These are phyloP conservation scores for Zaprionus inermis DNA, from an alignment of 1,140 invertebrate genomes.

Conservation along the genomic window DNA sequence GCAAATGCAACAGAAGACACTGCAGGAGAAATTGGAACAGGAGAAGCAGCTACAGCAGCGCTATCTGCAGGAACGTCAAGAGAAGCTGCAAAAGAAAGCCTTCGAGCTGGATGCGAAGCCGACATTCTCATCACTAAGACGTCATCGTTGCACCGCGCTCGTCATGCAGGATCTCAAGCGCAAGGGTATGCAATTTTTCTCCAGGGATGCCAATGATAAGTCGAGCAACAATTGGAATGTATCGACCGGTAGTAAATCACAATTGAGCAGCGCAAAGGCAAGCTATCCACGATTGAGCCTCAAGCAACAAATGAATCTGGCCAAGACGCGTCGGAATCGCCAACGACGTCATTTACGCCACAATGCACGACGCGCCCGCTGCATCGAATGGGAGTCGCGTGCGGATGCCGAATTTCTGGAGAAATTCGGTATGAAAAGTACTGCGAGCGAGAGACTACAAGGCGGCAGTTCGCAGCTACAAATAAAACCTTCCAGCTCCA, in stretches of 20 bases:
- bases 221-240: not conserved
- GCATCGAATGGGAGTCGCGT: conserved; percentile 46
- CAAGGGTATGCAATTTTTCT: conserved; percentile 37
- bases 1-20: conserved; percentile 26
- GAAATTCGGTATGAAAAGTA: conserved; percentile 18
- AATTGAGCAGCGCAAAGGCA: not conserved
- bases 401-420: conserved; percentile 53
- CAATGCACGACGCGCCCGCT: conserved; percentile 36
- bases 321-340: conserved; percentile 26
- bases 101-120: not conserved
- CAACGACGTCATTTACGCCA: conserved; percentile 10
- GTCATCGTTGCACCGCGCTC: conserved; percentile 16
- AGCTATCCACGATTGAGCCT: too few species aligned
- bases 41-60: not conserved
- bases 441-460: not conserved
- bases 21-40: conserved; percentile 7
- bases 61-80: not conserved
- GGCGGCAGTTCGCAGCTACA: conserved; percentile 23
- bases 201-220: not conserved
- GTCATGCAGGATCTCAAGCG: conserved; percentile 33
- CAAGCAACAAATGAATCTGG: not conserved
- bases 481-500: not conserved
- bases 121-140: not conserved
- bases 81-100: not conserved
- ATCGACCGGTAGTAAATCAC: not conserved